Evolutionary conservation across 2,113 vertebrate genomes (phyloP).

Genomic region (Cynopterus brachyotis): DNA sequence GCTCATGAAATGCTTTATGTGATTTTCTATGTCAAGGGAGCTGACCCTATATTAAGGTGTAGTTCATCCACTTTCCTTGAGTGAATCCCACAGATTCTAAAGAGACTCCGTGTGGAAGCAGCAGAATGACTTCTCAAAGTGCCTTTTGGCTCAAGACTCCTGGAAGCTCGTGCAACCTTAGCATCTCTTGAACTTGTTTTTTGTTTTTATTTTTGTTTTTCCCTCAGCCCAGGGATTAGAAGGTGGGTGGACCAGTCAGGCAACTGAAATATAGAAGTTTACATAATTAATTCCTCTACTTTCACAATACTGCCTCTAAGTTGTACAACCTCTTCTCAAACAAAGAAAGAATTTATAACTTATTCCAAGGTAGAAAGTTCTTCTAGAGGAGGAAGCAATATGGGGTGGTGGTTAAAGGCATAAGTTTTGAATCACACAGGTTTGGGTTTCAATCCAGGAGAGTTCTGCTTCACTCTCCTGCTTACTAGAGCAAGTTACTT

Average conservation of each 20-base stretch:
- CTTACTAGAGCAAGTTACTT: neutral
- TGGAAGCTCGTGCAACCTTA: neutral
- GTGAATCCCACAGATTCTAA: neutral
- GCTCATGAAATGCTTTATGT: neutral
- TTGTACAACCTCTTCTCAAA: neutral
- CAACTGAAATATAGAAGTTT: neutral
- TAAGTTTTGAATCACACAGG: neutral
- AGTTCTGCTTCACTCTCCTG: neutral
- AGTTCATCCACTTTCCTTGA: neutral
- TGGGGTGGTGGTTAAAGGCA: neutral
- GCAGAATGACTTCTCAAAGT: neutral
- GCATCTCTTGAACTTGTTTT: neutral
- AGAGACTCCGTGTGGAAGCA: neutral
- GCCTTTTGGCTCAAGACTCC: neutral
- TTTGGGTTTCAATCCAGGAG: neutral
- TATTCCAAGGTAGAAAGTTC: constrained; percentile 2
- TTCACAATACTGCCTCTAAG: neutral
- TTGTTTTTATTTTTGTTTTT: neutral
- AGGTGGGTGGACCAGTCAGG: neutral
- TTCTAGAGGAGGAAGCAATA: neutral
- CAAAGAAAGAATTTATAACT: neutral
- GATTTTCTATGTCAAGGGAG: neutral
- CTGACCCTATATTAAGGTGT: neutral
- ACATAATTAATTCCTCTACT: neutral
- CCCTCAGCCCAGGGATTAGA: neutral